Evolutionary conservation across 2,888 invertebrate species (phyloP).

Genomic region (Hyposoter didymator): DNA sequence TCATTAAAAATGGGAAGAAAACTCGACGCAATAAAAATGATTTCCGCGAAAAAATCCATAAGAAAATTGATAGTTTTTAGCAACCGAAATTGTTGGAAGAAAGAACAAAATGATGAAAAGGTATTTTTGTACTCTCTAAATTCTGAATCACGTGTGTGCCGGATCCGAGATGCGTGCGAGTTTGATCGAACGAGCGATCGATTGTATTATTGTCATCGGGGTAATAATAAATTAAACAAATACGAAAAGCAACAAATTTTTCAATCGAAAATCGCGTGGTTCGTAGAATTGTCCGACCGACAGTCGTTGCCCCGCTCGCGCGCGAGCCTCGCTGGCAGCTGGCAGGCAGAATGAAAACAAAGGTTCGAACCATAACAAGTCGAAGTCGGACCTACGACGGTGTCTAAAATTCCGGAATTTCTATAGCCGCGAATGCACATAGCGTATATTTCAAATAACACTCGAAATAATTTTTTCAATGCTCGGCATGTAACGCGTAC

Average conservation of each 20-base stretch:
- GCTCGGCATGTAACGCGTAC: slow-evolving; percentile 74
- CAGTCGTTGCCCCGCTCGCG: slow-evolving; percentile 18
- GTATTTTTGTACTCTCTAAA: slow-evolving; percentile 65
- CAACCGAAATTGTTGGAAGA: slow-evolving; percentile 61
- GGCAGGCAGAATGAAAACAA: background rate
- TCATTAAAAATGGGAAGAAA: no score
- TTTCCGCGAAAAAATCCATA: background rate
- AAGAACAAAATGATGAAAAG: slow-evolving; percentile 55
- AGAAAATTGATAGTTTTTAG: slow-evolving; percentile 51
- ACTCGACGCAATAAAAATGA: slow-evolving; percentile 40
- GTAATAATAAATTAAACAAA: background rate
- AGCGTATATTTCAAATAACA: slow-evolving; percentile 59
- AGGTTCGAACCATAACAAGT: background rate
- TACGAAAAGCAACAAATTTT: slow-evolving; percentile 19
- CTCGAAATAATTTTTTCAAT: slow-evolving; percentile 74
- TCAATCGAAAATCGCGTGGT: slow-evolving; percentile 53
- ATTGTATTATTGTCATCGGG: slow-evolving; percentile 55
- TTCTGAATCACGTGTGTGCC: slow-evolving; percentile 41
- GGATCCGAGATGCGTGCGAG: slow-evolving; percentile 63
- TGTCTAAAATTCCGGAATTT: slow-evolving; percentile 63
- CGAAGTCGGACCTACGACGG: slow-evolving; percentile 17
- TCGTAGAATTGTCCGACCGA: slow-evolving; percentile 68
- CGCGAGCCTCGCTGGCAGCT: slow-evolving; percentile 15
- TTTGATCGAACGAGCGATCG: slow-evolving; percentile 54
- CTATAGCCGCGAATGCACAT: slow-evolving; percentile 75